Conservation (phyloP, 2,888 invertebrate species). For the Agrilus mali region DNA sequence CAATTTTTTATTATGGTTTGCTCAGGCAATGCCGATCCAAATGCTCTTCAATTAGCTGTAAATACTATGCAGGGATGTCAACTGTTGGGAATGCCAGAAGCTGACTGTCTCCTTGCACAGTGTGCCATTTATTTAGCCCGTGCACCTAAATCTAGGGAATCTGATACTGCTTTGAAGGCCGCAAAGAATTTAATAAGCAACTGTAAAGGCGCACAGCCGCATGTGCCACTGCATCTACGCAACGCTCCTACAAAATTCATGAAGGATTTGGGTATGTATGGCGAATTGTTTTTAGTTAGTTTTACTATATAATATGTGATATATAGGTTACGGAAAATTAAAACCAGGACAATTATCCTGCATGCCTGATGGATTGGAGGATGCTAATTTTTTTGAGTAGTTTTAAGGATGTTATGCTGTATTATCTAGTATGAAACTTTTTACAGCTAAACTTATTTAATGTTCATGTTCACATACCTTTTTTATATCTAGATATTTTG, state of each 20-base stretch:
- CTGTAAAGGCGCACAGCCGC: conserved; percentile 55
- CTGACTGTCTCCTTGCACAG: conserved; percentile 64
- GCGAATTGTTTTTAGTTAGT: conserved; percentile 4
- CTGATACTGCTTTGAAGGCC: conserved; percentile 34
- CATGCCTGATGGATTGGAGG: conserved; percentile 55
- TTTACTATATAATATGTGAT: conserved; percentile 5
- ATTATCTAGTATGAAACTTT: conserved; percentile 4
- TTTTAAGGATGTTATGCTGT: background rate
- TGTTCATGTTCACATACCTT: no score
- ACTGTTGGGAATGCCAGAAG: conserved; percentile 70
- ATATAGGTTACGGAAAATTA: conserved; percentile 45
- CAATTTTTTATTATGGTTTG: conserved; percentile 2
- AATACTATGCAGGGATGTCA: conserved; percentile 69
- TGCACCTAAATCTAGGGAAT: conserved; percentile 61
- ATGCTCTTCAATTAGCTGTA: conserved; percentile 53
- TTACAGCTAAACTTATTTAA: no score
- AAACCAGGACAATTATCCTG: conserved; percentile 45
- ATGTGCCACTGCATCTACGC: conserved; percentile 64
- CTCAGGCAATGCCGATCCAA: conserved; percentile 52
- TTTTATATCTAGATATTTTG: no score
- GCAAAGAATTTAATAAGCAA: conserved; percentile 48
- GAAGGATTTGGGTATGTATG: conserved; percentile 51
- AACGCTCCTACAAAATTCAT: conserved; percentile 71
- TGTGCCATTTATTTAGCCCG: conserved; percentile 64
- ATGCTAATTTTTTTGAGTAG: conserved; percentile 43